A percentile compares a stretch with the other conserved stretches of the same genome.
Evolutionary conservation across 2,113 vertebrate genomes (phyloP).

Genomic region (Crotalus viridis): DNA sequence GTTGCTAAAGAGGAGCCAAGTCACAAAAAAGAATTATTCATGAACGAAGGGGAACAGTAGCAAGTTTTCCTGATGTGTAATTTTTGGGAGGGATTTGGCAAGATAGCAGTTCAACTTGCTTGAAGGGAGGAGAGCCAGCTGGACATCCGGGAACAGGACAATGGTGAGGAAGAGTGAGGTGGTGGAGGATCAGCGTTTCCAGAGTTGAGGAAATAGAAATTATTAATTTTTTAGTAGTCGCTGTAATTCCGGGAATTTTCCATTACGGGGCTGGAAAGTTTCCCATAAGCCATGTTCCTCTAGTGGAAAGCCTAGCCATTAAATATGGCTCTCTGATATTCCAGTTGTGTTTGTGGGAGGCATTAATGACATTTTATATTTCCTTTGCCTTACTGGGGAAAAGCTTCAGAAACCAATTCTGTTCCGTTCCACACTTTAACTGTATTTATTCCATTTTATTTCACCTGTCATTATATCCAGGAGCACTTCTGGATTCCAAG

Average conservation of each 20-base stretch:
- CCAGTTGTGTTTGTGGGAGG: not conserved
- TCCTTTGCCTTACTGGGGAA: not conserved
- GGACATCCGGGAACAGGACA: not conserved
- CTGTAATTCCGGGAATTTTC: not conserved
- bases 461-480: not conserved
- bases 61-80: conserved; percentile 17
- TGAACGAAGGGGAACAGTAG: not conserved
- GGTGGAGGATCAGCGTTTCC: not conserved
- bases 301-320: not conserved
- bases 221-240: not conserved
- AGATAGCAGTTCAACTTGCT: not conserved
- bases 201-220: not conserved
- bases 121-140: too few species aligned
- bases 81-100: not conserved
- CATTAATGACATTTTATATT: not conserved
- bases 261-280: not conserved
- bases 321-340: not conserved
- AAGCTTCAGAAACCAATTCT: not conserved
- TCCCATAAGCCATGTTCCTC: not conserved
- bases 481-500: not conserved
- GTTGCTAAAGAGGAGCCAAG: conserved; percentile 33
- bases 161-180: not conserved
- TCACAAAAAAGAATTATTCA: conserved; percentile 42
- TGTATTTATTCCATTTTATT: not conserved
- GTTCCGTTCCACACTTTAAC: not conserved